Evolutionary conservation across 2,888 invertebrate genomes (phyloP).

Genomic region (Synanthedon tipuliformis): DNA sequence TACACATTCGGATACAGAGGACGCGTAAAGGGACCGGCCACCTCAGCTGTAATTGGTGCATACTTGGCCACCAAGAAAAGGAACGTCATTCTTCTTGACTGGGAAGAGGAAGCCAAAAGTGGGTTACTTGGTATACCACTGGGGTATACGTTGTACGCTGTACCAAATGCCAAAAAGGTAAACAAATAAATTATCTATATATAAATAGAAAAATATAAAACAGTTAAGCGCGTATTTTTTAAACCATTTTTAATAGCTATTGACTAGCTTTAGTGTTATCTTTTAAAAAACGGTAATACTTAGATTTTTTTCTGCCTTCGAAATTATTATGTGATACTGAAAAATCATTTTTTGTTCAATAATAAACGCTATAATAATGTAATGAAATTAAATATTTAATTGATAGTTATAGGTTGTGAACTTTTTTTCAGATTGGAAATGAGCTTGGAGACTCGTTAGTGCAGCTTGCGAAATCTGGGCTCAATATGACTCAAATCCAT

Average conservation of each 20-base stretch:
- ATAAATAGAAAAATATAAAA: too few relatives aligned
- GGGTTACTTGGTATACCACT: slow-evolving; percentile 40
- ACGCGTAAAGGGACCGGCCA: slow-evolving; percentile 38
- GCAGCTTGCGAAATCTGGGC: slow-evolving; percentile 29
- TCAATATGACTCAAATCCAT: slow-evolving; percentile 39
- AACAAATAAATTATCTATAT: neutral
- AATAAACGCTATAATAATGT: neutral
- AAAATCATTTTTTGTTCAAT: neutral
- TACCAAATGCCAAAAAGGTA: slow-evolving; percentile 52
- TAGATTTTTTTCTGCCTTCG: too few relatives aligned
- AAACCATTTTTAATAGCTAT: neutral
- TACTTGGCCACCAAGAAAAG: slow-evolving; percentile 43
- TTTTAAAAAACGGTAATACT: too few relatives aligned
- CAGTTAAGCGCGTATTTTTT: neutral
- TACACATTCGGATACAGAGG: slow-evolving; percentile 61
- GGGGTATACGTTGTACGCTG: slow-evolving; percentile 43
- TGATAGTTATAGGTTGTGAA: neutral
- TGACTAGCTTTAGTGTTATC: too few relatives aligned
- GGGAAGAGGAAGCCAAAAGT: slow-evolving; percentile 53
- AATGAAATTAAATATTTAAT: neutral
- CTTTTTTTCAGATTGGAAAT: slow-evolving; percentile 30
- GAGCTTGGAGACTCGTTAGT: slow-evolving; percentile 34
- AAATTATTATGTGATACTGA: neutral
- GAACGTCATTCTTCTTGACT: slow-evolving; percentile 53
- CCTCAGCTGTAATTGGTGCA: slow-evolving; percentile 40